A percentile compares a stretch with the other conserved stretches of the same genome.
Conservation (phyloP, 2,888 invertebrate species). For the Sialis lutaria region DNA sequence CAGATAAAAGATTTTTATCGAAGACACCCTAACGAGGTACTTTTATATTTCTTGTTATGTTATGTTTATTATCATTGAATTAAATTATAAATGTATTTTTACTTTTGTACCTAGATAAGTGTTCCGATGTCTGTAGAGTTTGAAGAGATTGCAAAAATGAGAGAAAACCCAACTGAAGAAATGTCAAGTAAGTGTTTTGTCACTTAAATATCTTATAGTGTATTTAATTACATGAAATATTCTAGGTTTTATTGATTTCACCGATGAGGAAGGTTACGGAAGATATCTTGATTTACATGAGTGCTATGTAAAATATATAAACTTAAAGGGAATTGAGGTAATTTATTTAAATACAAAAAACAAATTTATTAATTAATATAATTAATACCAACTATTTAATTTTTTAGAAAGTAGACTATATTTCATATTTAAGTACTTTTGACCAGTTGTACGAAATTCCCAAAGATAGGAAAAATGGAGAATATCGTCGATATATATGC, state of each 20-base stretch:
- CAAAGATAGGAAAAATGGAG: constrained; percentile 75
- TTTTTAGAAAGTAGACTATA: constrained; percentile 77
- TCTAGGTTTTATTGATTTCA: constrained; percentile 78
- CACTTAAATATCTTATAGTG: constrained; percentile 1
- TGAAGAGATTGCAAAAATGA: constrained; percentile 76
- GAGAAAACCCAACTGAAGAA: constrained; percentile 82
- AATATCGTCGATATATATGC: constrained; percentile 71
- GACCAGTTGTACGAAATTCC: constrained; percentile 94
- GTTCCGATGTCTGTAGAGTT: constrained; percentile 97
- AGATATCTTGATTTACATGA: constrained; percentile 95
- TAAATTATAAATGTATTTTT: background rate
- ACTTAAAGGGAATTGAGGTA: constrained; percentile 90
- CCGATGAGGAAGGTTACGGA: constrained; percentile 98
- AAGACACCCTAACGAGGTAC: constrained; percentile 86
- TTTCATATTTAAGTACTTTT: constrained; percentile 82
- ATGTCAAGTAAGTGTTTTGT: constrained; percentile 40
- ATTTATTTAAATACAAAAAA: constrained; percentile 4
- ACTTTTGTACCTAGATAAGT: constrained; percentile 40
- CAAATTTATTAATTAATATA: background rate
- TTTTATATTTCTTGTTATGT: background rate
- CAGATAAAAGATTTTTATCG: constrained; percentile 93
- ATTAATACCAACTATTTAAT: constrained; percentile 6
- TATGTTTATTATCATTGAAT: background rate
- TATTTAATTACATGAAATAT: constrained; percentile 10
- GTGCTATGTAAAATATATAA: constrained; percentile 89